A percentile compares a stretch with the other conserved stretches of the same genome.
These are phyloP conservation scores for Crenuchus spilurus DNA, from an alignment of 2,797 vertebrate genomes.

Conservation along the genomic window DNA sequence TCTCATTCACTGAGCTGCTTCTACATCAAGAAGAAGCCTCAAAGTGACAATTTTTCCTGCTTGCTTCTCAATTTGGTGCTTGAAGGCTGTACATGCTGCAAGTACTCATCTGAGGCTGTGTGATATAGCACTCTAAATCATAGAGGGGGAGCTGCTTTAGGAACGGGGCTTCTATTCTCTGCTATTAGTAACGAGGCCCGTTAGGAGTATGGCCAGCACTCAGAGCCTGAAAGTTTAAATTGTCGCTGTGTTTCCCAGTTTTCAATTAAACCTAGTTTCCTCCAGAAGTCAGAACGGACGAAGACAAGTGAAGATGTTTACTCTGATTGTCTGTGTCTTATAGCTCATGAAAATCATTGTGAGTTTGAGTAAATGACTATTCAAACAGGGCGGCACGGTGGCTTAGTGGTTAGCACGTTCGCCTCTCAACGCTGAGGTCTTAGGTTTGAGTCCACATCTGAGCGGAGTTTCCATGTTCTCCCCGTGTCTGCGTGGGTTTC, in stretches of 20 bases:
- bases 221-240: background rate
- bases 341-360: too few species aligned
- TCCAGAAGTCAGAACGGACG: background rate
- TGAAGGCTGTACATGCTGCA: conserved; percentile 29
- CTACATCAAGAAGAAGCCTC: conserved; percentile 23
- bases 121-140: conserved; percentile 16
- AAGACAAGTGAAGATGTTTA: too few species aligned
- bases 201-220: background rate
- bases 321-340: too few species aligned
- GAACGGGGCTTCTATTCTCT: background rate
- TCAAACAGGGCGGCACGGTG: too few species aligned
- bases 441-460: too few species aligned
- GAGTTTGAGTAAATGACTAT: too few species aligned
- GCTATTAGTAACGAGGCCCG: background rate
- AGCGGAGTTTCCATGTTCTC: too few species aligned
- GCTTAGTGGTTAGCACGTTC: too few species aligned
- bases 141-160: conserved; percentile 2
- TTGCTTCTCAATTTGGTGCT: conserved; percentile 29
- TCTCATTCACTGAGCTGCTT: conserved; percentile 32
- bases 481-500: too few species aligned
- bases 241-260: background rate
- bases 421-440: too few species aligned
- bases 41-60: conserved; percentile 26
- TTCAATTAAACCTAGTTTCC: background rate
- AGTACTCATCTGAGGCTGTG: conserved; percentile 23